phyloP scores from a whole-genome alignment of 2,888 invertebrate species.

The Aleiodes testaceus region DNA sequence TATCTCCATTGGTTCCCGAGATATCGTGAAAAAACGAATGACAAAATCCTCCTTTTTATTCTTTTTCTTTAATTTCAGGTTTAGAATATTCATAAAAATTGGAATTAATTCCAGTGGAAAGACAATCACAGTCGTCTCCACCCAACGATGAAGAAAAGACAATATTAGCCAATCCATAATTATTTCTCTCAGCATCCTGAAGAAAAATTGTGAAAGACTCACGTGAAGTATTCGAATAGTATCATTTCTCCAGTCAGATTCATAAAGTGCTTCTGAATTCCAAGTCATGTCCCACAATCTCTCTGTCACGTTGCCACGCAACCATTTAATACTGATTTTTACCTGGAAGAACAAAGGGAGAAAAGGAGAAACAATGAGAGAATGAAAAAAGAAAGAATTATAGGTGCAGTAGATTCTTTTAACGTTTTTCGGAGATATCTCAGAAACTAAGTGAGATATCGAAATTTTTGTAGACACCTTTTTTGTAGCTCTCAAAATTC shows the following conservation, averaged over 20 bases:
- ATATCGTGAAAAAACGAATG: too few species aligned
- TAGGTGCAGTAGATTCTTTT: too few species aligned
- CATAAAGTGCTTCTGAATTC: conserved; percentile 78
- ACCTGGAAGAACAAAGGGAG: conserved; percentile 75
- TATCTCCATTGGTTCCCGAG: too few species aligned
- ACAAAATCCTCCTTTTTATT: too few species aligned
- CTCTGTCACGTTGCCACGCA: conserved; percentile 84
- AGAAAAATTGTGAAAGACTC: conserved; percentile 41
- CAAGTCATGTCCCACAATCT: conserved; percentile 85
- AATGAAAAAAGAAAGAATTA: background rate
- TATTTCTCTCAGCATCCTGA: conserved; percentile 11
- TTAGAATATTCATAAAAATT: too few species aligned
- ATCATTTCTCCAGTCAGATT: conserved; percentile 86
- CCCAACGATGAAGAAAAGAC: background rate
- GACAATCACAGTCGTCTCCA: too few species aligned
- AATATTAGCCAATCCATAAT: conserved; percentile 11
- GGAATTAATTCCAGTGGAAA: too few species aligned
- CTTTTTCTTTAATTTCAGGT: too few species aligned
- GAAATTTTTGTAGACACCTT: too few species aligned
- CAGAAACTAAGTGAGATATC: too few species aligned
- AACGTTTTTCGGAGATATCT: too few species aligned
- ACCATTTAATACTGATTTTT: conserved; percentile 82
- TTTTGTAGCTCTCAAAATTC: too few species aligned
- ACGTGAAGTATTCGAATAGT: conserved; percentile 77
- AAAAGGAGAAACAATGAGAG: background rate